Evolutionary conservation across 2,888 invertebrate genomes (phyloP).

Genomic region (Eristalinus sepulchralis): DNA sequence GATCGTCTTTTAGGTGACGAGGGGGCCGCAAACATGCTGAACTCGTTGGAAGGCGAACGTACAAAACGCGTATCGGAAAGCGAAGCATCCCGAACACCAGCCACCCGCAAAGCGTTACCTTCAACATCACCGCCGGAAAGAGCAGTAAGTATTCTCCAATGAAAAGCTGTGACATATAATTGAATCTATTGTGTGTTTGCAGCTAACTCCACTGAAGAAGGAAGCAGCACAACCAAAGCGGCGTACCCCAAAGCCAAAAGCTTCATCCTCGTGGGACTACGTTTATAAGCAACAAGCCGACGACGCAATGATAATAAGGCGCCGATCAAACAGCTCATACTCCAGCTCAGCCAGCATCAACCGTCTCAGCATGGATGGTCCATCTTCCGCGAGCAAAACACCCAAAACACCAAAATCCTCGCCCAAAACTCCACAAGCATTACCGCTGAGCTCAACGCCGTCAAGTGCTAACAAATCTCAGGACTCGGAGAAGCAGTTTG

Average conservation of each 20-base stretch:
- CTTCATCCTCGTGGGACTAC: conserved; percentile 82
- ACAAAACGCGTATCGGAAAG: conserved; percentile 72
- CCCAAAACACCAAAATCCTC: conserved; percentile 51
- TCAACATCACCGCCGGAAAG: conserved; percentile 68
- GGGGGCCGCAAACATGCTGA: conserved; percentile 92
- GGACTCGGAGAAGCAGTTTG: conserved; percentile 74
- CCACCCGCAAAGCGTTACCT: conserved; percentile 55
- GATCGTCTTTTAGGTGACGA: conserved; percentile 91
- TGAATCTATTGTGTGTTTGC: background rate
- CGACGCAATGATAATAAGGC: conserved; percentile 90
- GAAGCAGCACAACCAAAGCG: conserved; percentile 65
- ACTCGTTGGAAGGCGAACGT: conserved; percentile 85
- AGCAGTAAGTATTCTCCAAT: conserved; percentile 33
- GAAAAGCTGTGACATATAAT: background rate
- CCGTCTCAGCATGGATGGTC: conserved; percentile 82
- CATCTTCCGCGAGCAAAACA: conserved; percentile 72
- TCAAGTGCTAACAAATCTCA: conserved; percentile 1
- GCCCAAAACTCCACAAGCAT: conserved; percentile 32
- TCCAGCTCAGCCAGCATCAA: conserved; percentile 87
- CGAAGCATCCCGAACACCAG: conserved; percentile 21
- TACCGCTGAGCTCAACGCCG: background rate
- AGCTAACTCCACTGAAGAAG: conserved; percentile 62
- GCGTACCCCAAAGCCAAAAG: conserved; percentile 72
- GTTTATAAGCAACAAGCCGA: conserved; percentile 84
- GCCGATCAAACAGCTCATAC: conserved; percentile 92